Percentiles rank a stretch among this genome's conserved stretches.
These are phyloP conservation scores for Metaphire vulgaris DNA, from an alignment of 1,140 invertebrate species.

Conservation along the genomic window DNA sequence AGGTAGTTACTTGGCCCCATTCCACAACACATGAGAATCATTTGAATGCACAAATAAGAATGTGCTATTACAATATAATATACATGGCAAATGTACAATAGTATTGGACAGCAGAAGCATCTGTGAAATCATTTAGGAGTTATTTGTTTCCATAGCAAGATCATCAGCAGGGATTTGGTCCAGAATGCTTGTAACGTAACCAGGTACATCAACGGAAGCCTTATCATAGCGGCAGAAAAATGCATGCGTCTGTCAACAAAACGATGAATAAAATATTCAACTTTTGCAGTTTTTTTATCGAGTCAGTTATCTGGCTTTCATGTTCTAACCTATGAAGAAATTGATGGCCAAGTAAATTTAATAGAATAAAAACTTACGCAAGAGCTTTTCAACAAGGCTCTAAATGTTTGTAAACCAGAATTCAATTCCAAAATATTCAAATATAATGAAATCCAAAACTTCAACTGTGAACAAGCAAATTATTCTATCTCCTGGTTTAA, in stretches of 20 bases:
- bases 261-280: no score
- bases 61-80: no score
- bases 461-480: no score
- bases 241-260: conserved; percentile 61
- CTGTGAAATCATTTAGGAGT: no score
- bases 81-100: no score
- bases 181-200: conserved; percentile 69
- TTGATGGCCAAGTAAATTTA: neutral
- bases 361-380: neutral
- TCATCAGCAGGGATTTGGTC: conserved; percentile 60
- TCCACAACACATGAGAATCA: no score
- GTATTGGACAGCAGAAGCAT: no score
- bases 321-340: neutral
- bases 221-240: conserved; percentile 74
- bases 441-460: no score
- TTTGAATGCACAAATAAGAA: no score
- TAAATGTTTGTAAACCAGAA: neutral
- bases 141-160: neutral
- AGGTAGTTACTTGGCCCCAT: no score
- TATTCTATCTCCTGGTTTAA: no score
- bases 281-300: conserved; percentile 6
- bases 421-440: neutral
- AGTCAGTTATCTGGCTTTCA: conserved; percentile 8
- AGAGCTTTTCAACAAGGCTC: neutral
- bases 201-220: conserved; percentile 70